Base-by-base conservation (phyloP, 2,797 vertebrate species). In the Pitangus sulphuratus region DNA sequence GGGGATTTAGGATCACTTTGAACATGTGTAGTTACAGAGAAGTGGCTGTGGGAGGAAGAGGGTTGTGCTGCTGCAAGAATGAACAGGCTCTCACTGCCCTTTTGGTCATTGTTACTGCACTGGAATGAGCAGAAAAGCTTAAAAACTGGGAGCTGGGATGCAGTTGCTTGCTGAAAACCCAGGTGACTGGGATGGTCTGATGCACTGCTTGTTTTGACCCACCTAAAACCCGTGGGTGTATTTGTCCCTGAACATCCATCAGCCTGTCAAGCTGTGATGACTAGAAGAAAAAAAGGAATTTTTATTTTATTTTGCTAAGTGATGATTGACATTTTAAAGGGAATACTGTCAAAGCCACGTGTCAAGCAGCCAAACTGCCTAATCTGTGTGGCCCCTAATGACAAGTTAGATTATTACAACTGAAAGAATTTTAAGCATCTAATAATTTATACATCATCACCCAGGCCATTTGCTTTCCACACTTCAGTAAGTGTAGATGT, bases 381-480 rank as follows among this genome's bases (percentile, higher is more conserved):
- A 42, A 68, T 70, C 75, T 66, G 20, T 3, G 4, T 74, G 44
- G 64, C 75, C 81, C 53, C 58, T 89, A 71, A 90, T 69, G 88
- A 86, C 77, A 72, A 81, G 50, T 39, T 61, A 88, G 80, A 57
- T 42, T 79, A 20, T 65, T 69, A 28, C 24, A 82, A 33, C 47
- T 82, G 89, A 40, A 79, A 94, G 79, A 80, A 74, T 85, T 71
- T 61, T 48, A 86, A 81, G 58, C 69, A 81, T 57, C 79, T 65
- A 21, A 58, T 77, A 74, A 90, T 86, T 91, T 78, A 39, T 74
- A 61, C 61, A 42, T 88, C 71, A 62, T 77, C 79, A 89, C 61
- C 72, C 54, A 28, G 72, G 45, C 87, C 91, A 26, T 66, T 88
- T 84, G 33, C 72, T 91, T 56, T 61, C 50, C 35, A 54, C 42